Percentiles rank a stretch among this genome's conserved stretches.
Conservation (phyloP, 2,113 vertebrate genomes). For the Alouatta palliata region DNA sequence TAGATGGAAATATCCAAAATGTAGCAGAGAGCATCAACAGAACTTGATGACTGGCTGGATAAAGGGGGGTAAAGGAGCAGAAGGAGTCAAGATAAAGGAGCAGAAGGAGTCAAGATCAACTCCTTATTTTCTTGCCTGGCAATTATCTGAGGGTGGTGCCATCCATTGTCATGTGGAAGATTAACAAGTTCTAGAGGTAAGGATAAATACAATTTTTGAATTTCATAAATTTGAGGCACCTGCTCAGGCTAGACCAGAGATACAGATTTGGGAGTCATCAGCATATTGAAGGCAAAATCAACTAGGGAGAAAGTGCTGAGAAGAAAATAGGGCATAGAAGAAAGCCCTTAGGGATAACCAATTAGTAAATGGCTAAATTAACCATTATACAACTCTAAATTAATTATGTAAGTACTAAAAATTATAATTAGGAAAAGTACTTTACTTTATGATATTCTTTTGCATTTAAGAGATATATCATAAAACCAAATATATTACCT, state of each 20-base stretch:
- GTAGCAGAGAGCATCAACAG: not conserved
- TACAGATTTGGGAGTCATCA: not conserved
- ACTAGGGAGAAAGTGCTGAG: not conserved
- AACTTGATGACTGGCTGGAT: not conserved
- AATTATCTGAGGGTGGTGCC: not conserved
- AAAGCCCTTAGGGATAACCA: not conserved
- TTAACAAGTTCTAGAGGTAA: not conserved
- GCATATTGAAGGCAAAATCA: not conserved
- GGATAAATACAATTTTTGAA: not conserved
- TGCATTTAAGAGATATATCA: not conserved
- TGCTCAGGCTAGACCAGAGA: not conserved
- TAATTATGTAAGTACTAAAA: not conserved
- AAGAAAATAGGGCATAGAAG: not conserved
- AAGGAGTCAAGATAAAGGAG: not conserved
- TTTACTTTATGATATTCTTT: not conserved
- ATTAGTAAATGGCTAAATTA: slow-evolving; percentile 5
- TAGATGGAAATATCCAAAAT: not conserved
- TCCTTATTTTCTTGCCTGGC: not conserved
- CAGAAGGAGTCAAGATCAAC: not conserved
- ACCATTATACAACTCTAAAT: not conserved
- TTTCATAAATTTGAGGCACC: not conserved
- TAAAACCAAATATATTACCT: not conserved
- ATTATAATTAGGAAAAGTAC: not conserved
- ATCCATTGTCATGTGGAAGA: not conserved
- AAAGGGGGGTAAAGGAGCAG: not conserved